Evolutionary conservation across 2,888 invertebrate species (phyloP).

Genomic region (Hololepta plana): DNA sequence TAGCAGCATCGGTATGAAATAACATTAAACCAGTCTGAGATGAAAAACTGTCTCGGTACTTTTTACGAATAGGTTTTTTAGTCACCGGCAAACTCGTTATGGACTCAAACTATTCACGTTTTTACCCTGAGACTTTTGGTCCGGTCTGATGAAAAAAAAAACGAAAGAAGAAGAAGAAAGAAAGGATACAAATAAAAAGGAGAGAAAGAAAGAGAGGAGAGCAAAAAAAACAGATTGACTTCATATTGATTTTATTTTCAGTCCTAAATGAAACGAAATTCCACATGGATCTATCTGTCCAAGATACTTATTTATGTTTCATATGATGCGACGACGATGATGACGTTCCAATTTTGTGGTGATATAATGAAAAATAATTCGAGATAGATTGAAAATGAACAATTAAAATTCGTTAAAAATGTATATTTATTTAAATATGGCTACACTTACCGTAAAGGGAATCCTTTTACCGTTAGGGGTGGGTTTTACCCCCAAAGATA

Average conservation of each 20-base stretch:
- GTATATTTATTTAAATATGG: too few species aligned
- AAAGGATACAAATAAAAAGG: background rate
- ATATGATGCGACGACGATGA: too few species aligned
- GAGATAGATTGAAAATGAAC: too few species aligned
- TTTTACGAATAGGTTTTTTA: slow-evolving; percentile 23
- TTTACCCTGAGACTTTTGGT: slow-evolving; percentile 23
- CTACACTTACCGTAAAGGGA: too few species aligned
- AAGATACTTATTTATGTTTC: too few species aligned
- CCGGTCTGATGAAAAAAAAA: slow-evolving; percentile 3
- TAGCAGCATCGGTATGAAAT: slow-evolving; percentile 23
- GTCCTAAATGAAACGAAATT: too few species aligned
- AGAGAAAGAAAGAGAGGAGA: slow-evolving; percentile 1
- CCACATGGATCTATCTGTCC: too few species aligned
- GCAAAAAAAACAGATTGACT: too few species aligned
- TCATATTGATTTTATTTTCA: too few species aligned
- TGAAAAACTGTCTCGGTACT: slow-evolving; percentile 24
- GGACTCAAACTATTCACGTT: slow-evolving; percentile 20
- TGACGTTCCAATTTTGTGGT: too few species aligned
- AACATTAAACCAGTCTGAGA: slow-evolving; percentile 21
- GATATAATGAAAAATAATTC: too few species aligned
- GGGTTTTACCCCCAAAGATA: slow-evolving; percentile 7
- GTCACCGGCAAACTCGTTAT: slow-evolving; percentile 19
- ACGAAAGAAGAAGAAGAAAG: slow-evolving; percentile 1
- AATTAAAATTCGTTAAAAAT: too few species aligned
- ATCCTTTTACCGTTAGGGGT: slow-evolving; percentile 6